Evolutionary conservation across 2,113 vertebrate genomes (phyloP).

Genomic region (Uria aalge): DNA sequence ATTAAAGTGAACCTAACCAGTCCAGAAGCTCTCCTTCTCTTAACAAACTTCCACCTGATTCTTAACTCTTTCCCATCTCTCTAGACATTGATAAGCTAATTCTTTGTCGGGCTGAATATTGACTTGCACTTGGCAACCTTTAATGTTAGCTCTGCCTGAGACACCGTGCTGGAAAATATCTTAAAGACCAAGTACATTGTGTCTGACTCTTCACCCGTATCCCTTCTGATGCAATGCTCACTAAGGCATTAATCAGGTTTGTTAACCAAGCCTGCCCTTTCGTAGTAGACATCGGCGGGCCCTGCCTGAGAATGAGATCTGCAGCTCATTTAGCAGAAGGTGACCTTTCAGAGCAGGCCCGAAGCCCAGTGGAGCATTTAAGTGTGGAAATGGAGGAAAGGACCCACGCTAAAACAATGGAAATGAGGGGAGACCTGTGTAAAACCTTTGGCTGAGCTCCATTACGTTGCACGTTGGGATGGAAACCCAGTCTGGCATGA

Average conservation of each 20-base stretch:
- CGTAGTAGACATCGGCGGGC: rapidly evolving
- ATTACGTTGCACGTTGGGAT: not conserved
- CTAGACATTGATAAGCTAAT: not conserved
- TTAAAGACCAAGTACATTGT: not conserved
- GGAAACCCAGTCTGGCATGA: not conserved
- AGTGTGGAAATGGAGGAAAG: not conserved
- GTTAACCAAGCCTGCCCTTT: not conserved
- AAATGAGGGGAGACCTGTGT: not conserved
- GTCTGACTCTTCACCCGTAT: not conserved
- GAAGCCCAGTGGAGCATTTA: not conserved
- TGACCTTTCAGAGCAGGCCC: slow-evolving; percentile 1
- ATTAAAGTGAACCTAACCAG: not conserved
- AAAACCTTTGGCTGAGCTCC: not conserved
- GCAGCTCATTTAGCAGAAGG: not conserved
- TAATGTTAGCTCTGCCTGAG: not conserved
- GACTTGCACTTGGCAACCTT: not conserved
- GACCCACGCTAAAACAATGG: not conserved
- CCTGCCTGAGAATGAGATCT: not conserved
- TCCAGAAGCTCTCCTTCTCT: not conserved
- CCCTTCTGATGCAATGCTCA: not conserved
- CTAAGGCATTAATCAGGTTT: not conserved
- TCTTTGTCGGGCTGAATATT: not conserved
- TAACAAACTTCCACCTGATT: not conserved
- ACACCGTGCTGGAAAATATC: not conserved
- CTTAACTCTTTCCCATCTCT: not conserved